Evolutionary conservation across 2,888 invertebrate genomes (phyloP), one percentile per base, ranked within the genome.

Genomic region (Galeruca laticollis): DNA sequence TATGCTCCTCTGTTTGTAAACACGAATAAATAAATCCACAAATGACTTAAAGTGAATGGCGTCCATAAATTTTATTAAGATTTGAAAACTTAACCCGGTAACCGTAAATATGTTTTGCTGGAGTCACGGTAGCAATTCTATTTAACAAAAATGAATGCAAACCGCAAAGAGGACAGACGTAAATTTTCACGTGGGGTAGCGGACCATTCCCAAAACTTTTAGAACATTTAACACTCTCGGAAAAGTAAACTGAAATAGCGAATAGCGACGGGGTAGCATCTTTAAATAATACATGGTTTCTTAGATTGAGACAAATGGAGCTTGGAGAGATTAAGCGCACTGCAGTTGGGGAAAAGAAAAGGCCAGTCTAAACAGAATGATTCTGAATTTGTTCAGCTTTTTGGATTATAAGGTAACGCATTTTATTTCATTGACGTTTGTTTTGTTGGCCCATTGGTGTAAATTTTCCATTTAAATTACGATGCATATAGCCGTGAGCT

Each of bases 231-330:
- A 74, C 73, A 76, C 72, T 70, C 69, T 66, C 67, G 66, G 68
- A 69, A 76, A 76, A 76, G 75, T 72, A 76, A 76, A 76, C 76
- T 73, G 76, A 73, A 78, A 78, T 77, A 76, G 74, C 75, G 66
- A 51, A 66, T 71, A 73, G 72, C 66, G 73, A 74, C 60, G 59
- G 68, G 70, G 74, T 71, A 68, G 77, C 80, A 78, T 82, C 82
- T 83, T 84, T 85, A 84, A 85, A 85, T 85, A 85, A 85, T 84
- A 84, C 84, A 85, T 85, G 82, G 84, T 83, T 82, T 80, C 81
- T 78, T 80, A 84, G 85, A 85, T 85, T 85, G 85, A 85, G 84
- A 85, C 84, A 85, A 85, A 85, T 85, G 85, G 84, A 83, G 82
- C 82, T 77, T 81, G 79, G 83, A 82, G 82, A 83, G 84, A 84